Percentiles rank a stretch among this genome's conserved stretches.
Conservation (phyloP, 2,797 vertebrate species). For the Esox lucius region DNA sequence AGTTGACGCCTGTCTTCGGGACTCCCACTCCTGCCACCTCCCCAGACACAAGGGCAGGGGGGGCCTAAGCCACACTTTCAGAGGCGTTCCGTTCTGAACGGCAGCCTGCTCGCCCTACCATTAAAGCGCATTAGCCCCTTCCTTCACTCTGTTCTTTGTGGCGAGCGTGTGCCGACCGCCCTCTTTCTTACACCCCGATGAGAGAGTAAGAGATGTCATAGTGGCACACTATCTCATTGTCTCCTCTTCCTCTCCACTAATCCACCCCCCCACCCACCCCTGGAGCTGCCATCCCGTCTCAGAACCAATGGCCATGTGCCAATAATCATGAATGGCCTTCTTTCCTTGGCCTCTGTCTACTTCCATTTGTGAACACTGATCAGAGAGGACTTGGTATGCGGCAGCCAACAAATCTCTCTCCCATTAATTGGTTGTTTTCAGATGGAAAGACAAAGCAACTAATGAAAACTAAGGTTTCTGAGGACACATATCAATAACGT, state of each 20-base stretch:
- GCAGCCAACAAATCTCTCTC: neutral
- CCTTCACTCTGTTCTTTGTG: constrained; percentile 33
- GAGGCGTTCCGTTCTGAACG: no score
- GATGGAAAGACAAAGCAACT: no score
- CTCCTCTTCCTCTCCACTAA: constrained; percentile 26
- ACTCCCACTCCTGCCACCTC: no score
- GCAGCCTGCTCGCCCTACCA: no score
- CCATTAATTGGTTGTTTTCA: no score
- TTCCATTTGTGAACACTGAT: neutral
- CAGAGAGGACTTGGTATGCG: neutral
- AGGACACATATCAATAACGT: no score
- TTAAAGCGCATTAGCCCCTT: no score
- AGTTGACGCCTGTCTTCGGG: constrained; percentile 23
- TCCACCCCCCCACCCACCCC: constrained; percentile 13
- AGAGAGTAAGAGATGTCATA: constrained; percentile 17
- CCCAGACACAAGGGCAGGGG: no score
- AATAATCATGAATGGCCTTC: constrained; percentile 29
- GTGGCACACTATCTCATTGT: constrained; percentile 39
- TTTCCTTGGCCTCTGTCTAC: neutral
- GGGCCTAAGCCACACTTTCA: no score
- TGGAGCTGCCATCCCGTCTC: constrained; percentile 28
- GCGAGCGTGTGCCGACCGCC: constrained; percentile 45
- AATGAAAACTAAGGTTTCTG: no score
- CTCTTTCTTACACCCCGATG: constrained; percentile 1
- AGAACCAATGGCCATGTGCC: constrained; percentile 18